Evolutionary conservation across 2,888 invertebrate species (phyloP).

Genomic region (Dolichopus griseipennis): DNA sequence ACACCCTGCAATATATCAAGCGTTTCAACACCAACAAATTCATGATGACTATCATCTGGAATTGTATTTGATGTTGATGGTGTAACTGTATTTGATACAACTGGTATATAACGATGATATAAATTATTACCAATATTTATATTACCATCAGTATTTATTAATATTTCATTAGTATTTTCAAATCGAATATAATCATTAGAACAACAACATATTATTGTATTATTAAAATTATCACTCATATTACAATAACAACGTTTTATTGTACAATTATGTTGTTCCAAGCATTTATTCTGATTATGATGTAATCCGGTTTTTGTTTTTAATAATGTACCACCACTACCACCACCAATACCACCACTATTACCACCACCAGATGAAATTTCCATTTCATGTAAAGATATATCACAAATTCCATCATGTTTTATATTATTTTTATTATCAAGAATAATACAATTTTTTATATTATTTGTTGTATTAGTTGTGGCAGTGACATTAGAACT

Average conservation of each 20-base stretch:
- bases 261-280: background rate
- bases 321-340: constrained; percentile 1
- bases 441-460: constrained; percentile 8
- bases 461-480: background rate
- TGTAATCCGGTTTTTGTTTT: background rate
- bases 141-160: constrained; percentile 11
- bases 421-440: constrained; percentile 17
- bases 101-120: background rate
- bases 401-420: constrained; percentile 18
- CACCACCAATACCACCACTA: too few relatives aligned
- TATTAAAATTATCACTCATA: constrained; percentile 18
- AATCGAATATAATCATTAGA: constrained; percentile 15
- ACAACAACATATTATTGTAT: constrained; percentile 10
- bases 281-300: background rate
- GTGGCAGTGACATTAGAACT: background rate
- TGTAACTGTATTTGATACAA: background rate
- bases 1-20: constrained; percentile 42
- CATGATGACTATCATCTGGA: constrained; percentile 28
- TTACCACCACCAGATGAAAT: constrained; percentile 10
- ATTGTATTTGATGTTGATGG: constrained; percentile 20
- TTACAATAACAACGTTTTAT: too few relatives aligned
- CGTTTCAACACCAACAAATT: constrained; percentile 39
- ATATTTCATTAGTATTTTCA: constrained; percentile 12
- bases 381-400: constrained; percentile 19
- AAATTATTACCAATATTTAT: background rate